Evolutionary conservation across 1,140 invertebrate species (phyloP), one percentile per base, ranked within the genome.

Genomic region (Carposina sasakii): DNA sequence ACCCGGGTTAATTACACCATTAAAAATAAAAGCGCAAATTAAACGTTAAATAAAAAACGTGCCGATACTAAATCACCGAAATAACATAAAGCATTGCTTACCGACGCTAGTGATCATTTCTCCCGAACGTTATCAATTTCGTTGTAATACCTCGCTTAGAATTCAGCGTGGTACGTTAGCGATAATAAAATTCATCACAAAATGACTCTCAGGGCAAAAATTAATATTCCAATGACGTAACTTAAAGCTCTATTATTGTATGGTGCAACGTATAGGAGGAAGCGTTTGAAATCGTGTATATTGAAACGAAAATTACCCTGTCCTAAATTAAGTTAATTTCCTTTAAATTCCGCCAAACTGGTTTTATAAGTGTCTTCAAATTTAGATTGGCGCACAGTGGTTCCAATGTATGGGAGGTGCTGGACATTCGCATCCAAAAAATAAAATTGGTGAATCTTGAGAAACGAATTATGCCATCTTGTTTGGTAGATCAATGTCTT

Each of bases 211-310:
- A 61, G 66, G 66, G 67, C 71, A 76, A 78, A 76, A 81, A 81
- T 81, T 81, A 81, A 81, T 78, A 81, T 81, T 81, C 77, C 67
- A 61, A 71, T 75, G 75, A 81, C 73, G 74, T 81, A 67, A 81
- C 71, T 63, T 51, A 70, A 72, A 65, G 63, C 68, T 68, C 54
- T 66, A 61, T 64, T 69, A 49, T 49, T 33, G 21, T 33, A 40
- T 36, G 41, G 63, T 13, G 2, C 30, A 66, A 70, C 55, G 43
- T 10, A 56, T 15, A 26, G 40, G 33, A 28, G 26, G 8, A 12
- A 10, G 12, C 28, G 41, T 37, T 15, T 2, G 34, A 37, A 37
- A 37, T 20, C 2, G n/a, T n/a, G n/a, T n/a, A n/a, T n/a, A n/a
- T n/a, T n/a, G n/a, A n/a, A n/a, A n/a, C n/a, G n/a, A n/a, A n/a